Base-by-base conservation (phyloP, 2,888 invertebrate genomes). In the Phortica magna region DNA sequence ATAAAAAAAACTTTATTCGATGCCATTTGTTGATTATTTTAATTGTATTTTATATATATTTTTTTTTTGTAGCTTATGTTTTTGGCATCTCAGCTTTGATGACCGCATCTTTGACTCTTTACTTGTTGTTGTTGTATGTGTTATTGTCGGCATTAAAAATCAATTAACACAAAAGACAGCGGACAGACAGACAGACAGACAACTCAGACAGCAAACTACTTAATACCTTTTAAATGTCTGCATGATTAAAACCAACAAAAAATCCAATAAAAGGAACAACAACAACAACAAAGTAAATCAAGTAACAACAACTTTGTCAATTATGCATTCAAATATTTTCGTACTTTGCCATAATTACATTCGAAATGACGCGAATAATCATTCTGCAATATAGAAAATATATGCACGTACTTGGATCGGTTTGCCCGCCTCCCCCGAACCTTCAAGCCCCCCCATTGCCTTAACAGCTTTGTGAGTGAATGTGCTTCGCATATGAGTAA, bases 241-340 rank as follows among this genome's bases (percentile, higher is more conserved):
- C 14, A 31, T 14, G 12, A 14, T n/a, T 22, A 7, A 67, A 67
- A 42, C 7, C 31, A 41, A 67, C 7, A 67, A 42, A 39, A 31
- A 67, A 42, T 12, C 1, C 39, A 39, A 42, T 4, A 67, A 9
- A 10, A 41, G 14, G 1, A 65, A 12, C 2, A 65, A n/a, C 31
- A 42, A 39, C n/a, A 7, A 14, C 59, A 59, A 67, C 4, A 14
- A 17, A n/a, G 7, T 22, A 2, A 31, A 65, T 7, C 31, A 17
- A 39, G 39, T 14, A 42, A 39, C 67, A 67, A 14, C n/a, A 67
- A 42, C 5, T 41, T 9, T 59, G 59, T 39, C 65, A 41, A 65
- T 65, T 65, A 65, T 65, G 65, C 65, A 65, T 65, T 65, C 65
- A 65, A 65, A 65, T 65, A 39, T 65, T 65, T 65, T 31, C 19